Evolutionary conservation across 2,888 invertebrate genomes (phyloP), one percentile per base, ranked within the genome.

Genomic region (Gymnosoma rotundatum): DNA sequence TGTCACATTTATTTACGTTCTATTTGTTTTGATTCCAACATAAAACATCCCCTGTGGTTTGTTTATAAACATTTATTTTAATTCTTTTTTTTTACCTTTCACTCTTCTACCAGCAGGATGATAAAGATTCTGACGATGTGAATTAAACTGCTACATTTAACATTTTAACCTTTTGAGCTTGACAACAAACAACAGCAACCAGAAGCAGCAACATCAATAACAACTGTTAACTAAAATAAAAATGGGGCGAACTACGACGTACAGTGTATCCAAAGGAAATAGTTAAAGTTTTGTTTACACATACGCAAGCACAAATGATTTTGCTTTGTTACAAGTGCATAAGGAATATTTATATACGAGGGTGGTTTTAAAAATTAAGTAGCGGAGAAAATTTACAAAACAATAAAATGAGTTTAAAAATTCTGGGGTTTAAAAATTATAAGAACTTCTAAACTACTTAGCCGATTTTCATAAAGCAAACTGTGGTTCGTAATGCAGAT

Each of bases 151-250:
- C 67, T 42, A 76, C 83, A 76, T 83, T 83, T 83, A 79, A 83
- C 83, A 79, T 83, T 83, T 79, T 79, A 83, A 83, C 83, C 83
- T 83, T 79, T 75, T 79, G 67, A 76, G 69, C 60, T 54, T 38
- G n/a, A 25, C 18, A 25, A 69, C 8, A 20, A 69, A 16, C 72
- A 72, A 32, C 25, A 72, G 63, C 32, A 74, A 52, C 75, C 14
- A 18, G 48, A 38, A 61, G 10, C 76, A 72, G 52, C 52, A 70
- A 10, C 67, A 70, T 32, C 52, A 72, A 63, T 20, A 75, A 21
- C 76, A 64, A 72, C 66, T 66, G 76, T 60, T 72, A 54, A 72
- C 42, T 63, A 16, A 52, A 61, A 20, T 45, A 18, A 75, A 64
- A 83, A 42, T 66, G 36, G 70, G 63, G 60, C 67, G 16, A 60